Evolutionary conservation across 2,113 vertebrate genomes (phyloP), one percentile per base, ranked within the genome.

Genomic region (Salvelinus fontinalis): DNA sequence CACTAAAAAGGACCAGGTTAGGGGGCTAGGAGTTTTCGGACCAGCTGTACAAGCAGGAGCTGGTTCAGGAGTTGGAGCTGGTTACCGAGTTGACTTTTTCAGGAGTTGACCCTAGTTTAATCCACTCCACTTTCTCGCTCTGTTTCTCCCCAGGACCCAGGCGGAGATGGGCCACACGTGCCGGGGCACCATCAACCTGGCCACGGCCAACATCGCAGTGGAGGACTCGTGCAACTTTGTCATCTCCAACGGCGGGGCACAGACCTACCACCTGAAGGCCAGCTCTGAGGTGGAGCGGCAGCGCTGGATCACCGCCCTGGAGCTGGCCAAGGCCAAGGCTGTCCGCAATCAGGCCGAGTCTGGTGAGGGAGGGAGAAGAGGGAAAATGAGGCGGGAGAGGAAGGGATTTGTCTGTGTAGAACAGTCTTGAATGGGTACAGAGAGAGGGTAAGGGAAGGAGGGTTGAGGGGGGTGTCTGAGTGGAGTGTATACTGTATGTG

Each of bases 111-210:
- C 14, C 51, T 54, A 54, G 51, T 54, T 18, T 18, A 54, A 54
- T n/a, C 59, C 59, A 22, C 20, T 16, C 54, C 49, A 22, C 29
- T 39, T 9, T 39, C 39, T 44, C 8, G 2, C 39, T 44, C 39
- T 44, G 39, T 44, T 44, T 54, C 34, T 77, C 5, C 64, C 16
- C 86, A 98, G 97, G 75, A 97, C 95, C 20, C 97, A 98, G 90
- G 97, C 97, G 0, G 97, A 99, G 89, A 99, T 99, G 97, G 94
- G 96, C 14, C 97, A 99, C 82, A 99, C 97, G 0, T 99, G 97
- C 86, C 92, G 97, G 0, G 97, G 97, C 26, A 99, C 97, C 73
- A 99, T 99, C 82, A 99, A 99, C 90, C 92, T 99, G 70, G 97
- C 97, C 74, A 99, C 97, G 0, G 97, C 97, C 83, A 97, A 97